A percentile compares a stretch with the other conserved stretches of the same genome.
Evolutionary conservation across 2,888 invertebrate genomes (phyloP).

Genomic region (Orthosia gracilis): DNA sequence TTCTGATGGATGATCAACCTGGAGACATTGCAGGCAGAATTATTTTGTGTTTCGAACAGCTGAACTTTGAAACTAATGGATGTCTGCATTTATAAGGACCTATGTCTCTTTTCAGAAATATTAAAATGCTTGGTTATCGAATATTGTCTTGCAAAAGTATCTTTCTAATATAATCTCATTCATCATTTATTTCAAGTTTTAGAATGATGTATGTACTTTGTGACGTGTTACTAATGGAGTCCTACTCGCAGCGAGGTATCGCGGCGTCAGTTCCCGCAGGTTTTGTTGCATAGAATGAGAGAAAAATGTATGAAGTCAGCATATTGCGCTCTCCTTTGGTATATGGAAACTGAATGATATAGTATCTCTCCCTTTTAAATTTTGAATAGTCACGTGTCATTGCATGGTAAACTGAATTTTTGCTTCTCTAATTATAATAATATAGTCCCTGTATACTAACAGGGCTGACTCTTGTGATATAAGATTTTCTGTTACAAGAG

Average conservation of each 20-base stretch:
- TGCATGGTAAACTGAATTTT: no score
- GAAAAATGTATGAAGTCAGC: not conserved
- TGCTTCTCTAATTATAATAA: no score
- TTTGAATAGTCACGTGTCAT: no score
- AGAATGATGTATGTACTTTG: constrained; percentile 13
- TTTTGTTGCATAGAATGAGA: not conserved
- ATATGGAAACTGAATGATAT: not conserved
- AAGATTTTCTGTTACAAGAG: no score
- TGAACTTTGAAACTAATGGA: not conserved
- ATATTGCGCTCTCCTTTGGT: not conserved
- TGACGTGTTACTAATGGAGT: constrained; percentile 24
- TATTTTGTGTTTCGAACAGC: not conserved
- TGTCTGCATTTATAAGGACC: not conserved
- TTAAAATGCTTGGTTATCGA: not conserved
- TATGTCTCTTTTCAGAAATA: not conserved
- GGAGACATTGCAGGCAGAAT: no score
- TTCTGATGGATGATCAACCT: not conserved
- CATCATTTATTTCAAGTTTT: constrained; percentile 24
- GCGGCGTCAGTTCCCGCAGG: not conserved
- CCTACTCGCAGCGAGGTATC: not conserved
- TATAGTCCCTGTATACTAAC: no score
- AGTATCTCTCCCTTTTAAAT: no score
- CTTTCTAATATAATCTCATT: not conserved
- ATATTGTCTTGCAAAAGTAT: constrained; percentile 1
- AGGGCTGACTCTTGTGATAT: no score